Percentiles rank a stretch among this genome's conserved stretches.
Evolutionary conservation across 2,113 vertebrate genomes (phyloP).

Genomic region (Plestiodon gilberti): DNA sequence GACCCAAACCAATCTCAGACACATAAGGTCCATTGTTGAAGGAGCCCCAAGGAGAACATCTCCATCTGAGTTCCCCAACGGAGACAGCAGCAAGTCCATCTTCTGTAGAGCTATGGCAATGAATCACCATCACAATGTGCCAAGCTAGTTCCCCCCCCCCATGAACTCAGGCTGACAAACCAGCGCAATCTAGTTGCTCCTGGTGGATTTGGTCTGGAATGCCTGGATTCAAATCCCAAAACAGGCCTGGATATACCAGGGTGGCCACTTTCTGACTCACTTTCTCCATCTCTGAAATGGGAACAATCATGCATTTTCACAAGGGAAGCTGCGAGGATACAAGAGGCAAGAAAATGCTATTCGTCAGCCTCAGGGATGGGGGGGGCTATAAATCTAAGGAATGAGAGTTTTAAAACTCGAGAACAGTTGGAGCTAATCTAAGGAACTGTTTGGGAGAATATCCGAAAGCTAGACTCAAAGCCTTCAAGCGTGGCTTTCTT

Average conservation of each 20-base stretch:
- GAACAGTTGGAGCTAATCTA: too few species aligned
- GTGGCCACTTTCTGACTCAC: background rate
- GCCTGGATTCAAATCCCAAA: background rate
- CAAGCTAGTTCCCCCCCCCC: too few species aligned
- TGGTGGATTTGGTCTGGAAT: background rate
- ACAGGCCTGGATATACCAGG: background rate
- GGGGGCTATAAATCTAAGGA: background rate
- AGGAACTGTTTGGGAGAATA: background rate
- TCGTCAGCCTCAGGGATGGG: background rate
- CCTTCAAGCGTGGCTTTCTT: background rate
- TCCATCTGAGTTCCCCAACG: background rate
- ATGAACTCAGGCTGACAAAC: background rate
- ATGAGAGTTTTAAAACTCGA: too few species aligned
- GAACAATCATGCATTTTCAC: background rate
- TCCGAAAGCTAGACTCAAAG: background rate
- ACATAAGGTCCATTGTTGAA: background rate
- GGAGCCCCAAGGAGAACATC: background rate
- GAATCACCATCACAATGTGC: background rate
- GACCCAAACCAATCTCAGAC: background rate
- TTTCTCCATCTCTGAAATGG: background rate
- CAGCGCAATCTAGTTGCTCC: background rate
- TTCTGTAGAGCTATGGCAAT: background rate
- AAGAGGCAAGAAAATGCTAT: background rate
- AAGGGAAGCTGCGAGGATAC: background rate
- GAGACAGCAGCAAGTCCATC: background rate